Base-by-base conservation (phyloP, 2,888 invertebrate genomes). In the Charanyca ferruginea region DNA sequence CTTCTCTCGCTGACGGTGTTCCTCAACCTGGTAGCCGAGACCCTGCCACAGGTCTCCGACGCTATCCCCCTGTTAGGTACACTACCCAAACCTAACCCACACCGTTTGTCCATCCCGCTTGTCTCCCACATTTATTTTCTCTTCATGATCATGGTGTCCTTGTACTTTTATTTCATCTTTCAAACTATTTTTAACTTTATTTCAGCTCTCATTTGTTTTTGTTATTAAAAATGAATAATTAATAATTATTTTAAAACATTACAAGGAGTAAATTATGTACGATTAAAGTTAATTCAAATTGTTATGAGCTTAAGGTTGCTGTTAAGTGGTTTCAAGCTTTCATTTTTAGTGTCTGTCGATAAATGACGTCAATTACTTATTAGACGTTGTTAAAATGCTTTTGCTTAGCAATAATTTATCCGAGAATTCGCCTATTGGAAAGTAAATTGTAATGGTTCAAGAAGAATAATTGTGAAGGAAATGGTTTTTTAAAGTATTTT, bases 21-120 rank as follows among this genome's bases (percentile, higher is more conserved):
- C 97, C 98, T 99, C 97, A 98, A 99, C 97, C 98, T 99, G 97
- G 99, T 99, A 96, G 99, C 99, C 89, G 99, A 99, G 97, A 99
- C 99, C 96, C 98, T 99, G 98, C 99, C 99, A 96, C 99, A 98
- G 97, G 99, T 99, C 96, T 99, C 99, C 96, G 99, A 99, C 96
- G 99, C 99, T 96, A 99, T 99, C 96, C 99, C 99, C 96, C 97
- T 99, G 97, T 99, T 99, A 98, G 99, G 99, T 98, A 98, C 97
- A 97, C 94, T 90, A 84, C 88, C 94, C 95, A 93, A 85, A 90
- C 93, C 93, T 90, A 85, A 85, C 89, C 93, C 88, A 84, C 77
- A 87, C 85, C 83, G 86, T 89, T 90, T 85, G 85, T 88, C 91
- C 85, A 87, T 90, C 87, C 89, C 86, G 87, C 88, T 89, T 85